Evolutionary conservation across 1,140 invertebrate genomes (phyloP).

Genomic region (Bombus fervidus): DNA sequence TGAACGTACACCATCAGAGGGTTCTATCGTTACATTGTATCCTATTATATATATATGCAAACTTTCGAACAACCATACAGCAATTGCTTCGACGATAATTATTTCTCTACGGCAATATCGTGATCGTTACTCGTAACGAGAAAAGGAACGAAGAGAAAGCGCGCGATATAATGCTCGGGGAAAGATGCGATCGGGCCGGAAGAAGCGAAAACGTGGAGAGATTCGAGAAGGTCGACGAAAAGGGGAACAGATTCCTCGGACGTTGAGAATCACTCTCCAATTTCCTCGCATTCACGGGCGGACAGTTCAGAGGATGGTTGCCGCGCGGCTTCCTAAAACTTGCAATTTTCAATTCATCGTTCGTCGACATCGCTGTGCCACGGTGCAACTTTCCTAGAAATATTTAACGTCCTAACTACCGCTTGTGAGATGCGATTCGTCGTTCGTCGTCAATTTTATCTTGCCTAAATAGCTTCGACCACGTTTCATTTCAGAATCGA

Average conservation of each 20-base stretch:
- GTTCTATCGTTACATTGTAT: constrained; percentile 2
- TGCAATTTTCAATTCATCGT: constrained; percentile 43
- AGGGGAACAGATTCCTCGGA: constrained; percentile 42
- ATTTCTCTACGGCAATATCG: background rate
- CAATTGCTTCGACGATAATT: background rate
- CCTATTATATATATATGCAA: too few species aligned
- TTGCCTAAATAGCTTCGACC: background rate
- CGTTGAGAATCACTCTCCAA: constrained; percentile 61
- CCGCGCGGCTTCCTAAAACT: constrained; percentile 8
- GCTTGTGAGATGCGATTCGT: background rate
- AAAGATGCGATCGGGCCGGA: background rate
- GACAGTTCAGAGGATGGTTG: constrained; percentile 21
- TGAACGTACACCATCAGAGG: background rate
- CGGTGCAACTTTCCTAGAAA: background rate
- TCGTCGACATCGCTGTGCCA: background rate
- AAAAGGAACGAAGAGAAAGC: background rate
- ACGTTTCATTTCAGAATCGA: background rate
- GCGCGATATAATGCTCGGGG: background rate
- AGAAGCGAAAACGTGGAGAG: constrained; percentile 15
- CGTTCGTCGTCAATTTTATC: background rate
- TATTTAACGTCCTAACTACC: constrained; percentile 20
- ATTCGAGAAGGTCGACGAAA: constrained; percentile 7
- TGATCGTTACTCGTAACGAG: background rate
- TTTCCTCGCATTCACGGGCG: constrained; percentile 62
- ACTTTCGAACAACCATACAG: background rate